Conservation (phyloP, 2,113 vertebrate species). For the Probosciger aterrimus region DNA sequence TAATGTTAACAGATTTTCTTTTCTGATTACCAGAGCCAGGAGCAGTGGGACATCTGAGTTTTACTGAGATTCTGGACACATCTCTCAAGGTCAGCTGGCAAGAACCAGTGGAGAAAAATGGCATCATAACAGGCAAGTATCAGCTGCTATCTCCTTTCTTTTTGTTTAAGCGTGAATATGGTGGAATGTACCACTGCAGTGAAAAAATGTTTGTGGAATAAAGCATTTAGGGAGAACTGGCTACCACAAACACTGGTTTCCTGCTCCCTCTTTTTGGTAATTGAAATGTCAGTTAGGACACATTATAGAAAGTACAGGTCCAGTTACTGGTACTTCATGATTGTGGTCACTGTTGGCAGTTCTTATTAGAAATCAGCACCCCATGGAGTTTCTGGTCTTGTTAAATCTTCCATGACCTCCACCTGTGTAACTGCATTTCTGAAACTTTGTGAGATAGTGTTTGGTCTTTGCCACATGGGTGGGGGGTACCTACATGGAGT, state of each 20-base stretch:
- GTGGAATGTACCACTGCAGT: background rate
- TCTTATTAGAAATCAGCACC: background rate
- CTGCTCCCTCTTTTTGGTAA: background rate
- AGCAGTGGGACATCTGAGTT: constrained; percentile 88
- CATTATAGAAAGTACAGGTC: background rate
- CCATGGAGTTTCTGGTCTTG: background rate
- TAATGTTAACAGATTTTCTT: constrained; percentile 26
- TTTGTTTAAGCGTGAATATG: background rate
- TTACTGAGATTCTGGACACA: constrained; percentile 94
- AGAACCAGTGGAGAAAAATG: constrained; percentile 91
- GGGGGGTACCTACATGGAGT: background rate
- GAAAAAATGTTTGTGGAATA: background rate
- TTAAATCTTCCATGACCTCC: background rate
- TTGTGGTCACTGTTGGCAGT: background rate
- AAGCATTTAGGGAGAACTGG: background rate
- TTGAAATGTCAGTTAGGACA: background rate
- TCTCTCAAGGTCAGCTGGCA: constrained; percentile 95
- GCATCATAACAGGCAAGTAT: constrained; percentile 85
- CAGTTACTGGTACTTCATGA: background rate
- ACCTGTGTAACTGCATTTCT: background rate
- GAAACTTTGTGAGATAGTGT: background rate
- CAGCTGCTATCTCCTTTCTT: background rate
- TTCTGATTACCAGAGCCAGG: constrained; percentile 82
- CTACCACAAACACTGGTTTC: background rate
- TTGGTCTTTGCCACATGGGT: background rate